Conservation (phyloP, 2,797 vertebrate genomes). For the Nannoperca australis region DNA sequence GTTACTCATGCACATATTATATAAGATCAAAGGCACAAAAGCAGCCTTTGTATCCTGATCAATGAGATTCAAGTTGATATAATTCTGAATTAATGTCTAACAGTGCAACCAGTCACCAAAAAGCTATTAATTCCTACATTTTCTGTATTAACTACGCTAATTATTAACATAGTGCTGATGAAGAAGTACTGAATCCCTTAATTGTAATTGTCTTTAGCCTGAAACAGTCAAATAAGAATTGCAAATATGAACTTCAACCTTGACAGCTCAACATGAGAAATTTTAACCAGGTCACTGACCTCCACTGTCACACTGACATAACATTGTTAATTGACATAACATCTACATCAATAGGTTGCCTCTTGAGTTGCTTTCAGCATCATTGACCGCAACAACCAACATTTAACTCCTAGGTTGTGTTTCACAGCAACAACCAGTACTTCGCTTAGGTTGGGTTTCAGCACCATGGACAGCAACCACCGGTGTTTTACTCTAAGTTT, state of each 20-base stretch:
- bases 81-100: constrained; percentile 11
- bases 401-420: neutral
- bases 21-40: constrained; percentile 18
- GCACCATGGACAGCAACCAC: neutral
- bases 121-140: no score
- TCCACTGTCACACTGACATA: neutral
- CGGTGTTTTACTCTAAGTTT: neutral
- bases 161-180: neutral
- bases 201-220: neutral
- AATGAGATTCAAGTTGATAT: constrained; percentile 18
- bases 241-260: neutral
- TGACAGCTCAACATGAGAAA: neutral
- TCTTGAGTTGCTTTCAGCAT: constrained; percentile 15
- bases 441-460: neutral
- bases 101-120: no score
- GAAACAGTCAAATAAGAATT: neutral
- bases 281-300: neutral
- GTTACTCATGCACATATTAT: neutral
- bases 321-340: neutral
- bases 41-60: neutral
- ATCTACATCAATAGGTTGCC: neutral
- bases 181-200: neutral
- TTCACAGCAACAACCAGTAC: neutral
- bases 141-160: no score
- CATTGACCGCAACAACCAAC: neutral